These are phyloP conservation scores for Halcyon senegalensis DNA, from an alignment of 2,113 vertebrate species.

Conservation along the genomic window DNA sequence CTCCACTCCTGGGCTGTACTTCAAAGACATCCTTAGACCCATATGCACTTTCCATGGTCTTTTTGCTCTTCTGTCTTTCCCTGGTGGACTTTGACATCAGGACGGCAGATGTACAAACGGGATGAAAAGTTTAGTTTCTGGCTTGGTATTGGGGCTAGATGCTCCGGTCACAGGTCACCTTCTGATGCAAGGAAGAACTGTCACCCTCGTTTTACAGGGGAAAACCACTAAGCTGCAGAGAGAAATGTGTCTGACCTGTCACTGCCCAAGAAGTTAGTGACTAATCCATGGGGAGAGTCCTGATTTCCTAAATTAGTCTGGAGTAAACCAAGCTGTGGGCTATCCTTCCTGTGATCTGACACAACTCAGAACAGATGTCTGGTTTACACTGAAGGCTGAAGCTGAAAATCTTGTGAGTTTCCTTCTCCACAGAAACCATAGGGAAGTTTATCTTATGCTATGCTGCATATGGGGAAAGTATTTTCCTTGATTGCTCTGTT, in stretches of 20 bases:
- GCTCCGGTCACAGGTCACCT: not conserved
- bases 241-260: conserved; percentile 25
- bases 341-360: conserved; percentile 63
- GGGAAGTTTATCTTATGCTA: conserved; percentile 30
- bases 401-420: conserved; percentile 25
- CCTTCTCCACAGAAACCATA: conserved; percentile 45
- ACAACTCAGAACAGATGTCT: conserved; percentile 56
- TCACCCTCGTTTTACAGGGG: not conserved
- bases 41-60: conserved; percentile 13
- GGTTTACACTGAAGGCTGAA: conserved; percentile 17
- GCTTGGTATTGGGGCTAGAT: not conserved
- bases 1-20: not conserved
- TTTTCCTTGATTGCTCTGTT: conserved; percentile 41
- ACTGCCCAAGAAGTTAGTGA: conserved; percentile 37
- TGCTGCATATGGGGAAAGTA: not conserved
- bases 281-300: conserved; percentile 58
- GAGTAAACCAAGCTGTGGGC: conserved; percentile 62
- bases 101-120: not conserved
- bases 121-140: not conserved
- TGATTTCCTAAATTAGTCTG: conserved; percentile 64
- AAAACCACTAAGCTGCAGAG: not conserved
- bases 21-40: conserved; percentile 37
- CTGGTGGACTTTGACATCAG: not conserved
- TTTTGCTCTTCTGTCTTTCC: conserved; percentile 1
- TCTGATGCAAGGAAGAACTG: not conserved